Evolutionary conservation across 2,113 vertebrate species (phyloP).

Genomic region (Nansenia antarctica): DNA sequence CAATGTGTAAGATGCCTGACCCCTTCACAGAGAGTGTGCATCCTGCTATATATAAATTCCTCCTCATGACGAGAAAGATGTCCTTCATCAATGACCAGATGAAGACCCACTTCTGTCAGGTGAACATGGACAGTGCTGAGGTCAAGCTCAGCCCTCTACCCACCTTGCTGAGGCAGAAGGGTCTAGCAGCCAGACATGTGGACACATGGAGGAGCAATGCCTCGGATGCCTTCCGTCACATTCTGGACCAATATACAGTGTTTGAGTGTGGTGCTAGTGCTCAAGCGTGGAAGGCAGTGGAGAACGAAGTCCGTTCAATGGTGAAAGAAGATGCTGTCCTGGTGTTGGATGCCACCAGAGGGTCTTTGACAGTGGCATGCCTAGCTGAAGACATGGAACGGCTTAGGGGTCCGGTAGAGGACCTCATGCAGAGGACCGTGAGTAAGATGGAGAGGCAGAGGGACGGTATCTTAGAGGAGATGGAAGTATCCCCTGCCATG

Average conservation of each 20-base stretch:
- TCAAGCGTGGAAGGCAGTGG: constrained; percentile 71
- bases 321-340: constrained; percentile 53
- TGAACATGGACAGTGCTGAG: constrained; percentile 50
- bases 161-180: constrained; percentile 65
- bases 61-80: constrained; percentile 59
- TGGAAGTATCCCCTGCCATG: constrained; percentile 56
- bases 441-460: constrained; percentile 66
- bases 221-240: constrained; percentile 49
- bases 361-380: constrained; percentile 72
- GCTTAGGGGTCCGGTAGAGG: constrained; percentile 56
- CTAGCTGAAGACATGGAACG: constrained; percentile 59
- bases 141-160: constrained; percentile 74
- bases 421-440: constrained; percentile 43
- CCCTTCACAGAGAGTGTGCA: constrained; percentile 72
- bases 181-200: constrained; percentile 38
- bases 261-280: constrained; percentile 13
- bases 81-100: constrained; percentile 73
- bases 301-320: constrained; percentile 42
- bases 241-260: constrained; percentile 70
- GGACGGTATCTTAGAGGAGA: constrained; percentile 57
- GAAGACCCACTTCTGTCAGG: constrained; percentile 69
- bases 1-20: constrained; percentile 76
- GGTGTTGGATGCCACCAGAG: constrained; percentile 37
- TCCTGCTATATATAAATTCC: constrained; percentile 71
- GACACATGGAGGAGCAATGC: constrained; percentile 72